Base-by-base conservation (phyloP, 1,140 invertebrate genomes). In the Diorhabda sublineata region DNA sequence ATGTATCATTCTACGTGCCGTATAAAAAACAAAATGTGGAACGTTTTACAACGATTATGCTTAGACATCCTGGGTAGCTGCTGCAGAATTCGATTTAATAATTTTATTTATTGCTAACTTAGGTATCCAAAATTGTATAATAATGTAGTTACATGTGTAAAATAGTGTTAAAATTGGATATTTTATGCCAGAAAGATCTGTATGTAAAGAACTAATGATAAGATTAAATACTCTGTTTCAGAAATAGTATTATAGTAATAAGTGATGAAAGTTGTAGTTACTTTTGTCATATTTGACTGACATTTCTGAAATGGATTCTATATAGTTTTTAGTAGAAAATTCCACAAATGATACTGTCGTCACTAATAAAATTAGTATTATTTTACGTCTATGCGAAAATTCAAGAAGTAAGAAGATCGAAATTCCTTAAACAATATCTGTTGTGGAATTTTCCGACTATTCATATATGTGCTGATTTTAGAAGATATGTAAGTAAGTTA, bases 291-390 rank as follows among this genome's bases (percentile, higher is more conserved):
- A 52, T 52, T 8, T 52, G 47, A 52, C 47, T 52, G 47, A 52
- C n/a, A 52, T 52, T 52, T 52, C 47, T 52, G 47, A 52, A 52
- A 52, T 52, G n/a, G 47, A 52, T 52, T 52, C n/a, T 52, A 52
- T 52, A 52, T 52, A 52, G 47, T 8, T 52, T 52, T 52, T 52
- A n/a, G n/a, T 52, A 52, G n/a, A 52, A 52, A 52, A 52, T 52
- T 52, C 47, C 47, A 52, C 6, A 4, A 6, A 6, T 6, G 47
- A 52, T n/a, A 52, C n/a, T 52, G 2, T 3, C 47, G 47, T 2
- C 47, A 8, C 47, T 52, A 52, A 52, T 2, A 52, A 52, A 52
- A 52, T 52, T 52, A 5, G 45, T 52, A 52, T 52, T n/a, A 52
- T 52, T 8, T 6, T 52, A 52, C 47, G 4, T 52, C 47, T 4